Evolutionary conservation across 2,113 vertebrate genomes (phyloP).

Genomic region (Stegostoma tigrinum): DNA sequence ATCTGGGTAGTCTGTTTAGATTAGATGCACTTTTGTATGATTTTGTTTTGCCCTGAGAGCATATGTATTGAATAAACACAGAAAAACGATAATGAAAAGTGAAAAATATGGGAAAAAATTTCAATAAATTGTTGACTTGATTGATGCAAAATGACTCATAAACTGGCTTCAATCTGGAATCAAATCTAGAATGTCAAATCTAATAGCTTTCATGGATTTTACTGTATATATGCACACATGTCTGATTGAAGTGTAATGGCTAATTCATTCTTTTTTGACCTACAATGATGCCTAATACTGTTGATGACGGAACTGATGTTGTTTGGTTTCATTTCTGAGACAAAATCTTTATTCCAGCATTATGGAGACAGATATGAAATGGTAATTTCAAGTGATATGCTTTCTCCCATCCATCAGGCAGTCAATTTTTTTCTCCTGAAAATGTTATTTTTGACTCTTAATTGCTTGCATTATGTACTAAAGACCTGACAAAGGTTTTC

Average conservation of each 20-base stretch:
- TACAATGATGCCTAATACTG: not conserved
- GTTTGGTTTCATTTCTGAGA: not conserved
- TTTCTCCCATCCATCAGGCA: not conserved
- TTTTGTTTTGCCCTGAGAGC: not conserved
- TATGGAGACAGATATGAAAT: not conserved
- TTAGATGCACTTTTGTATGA: not conserved
- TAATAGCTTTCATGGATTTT: not conserved
- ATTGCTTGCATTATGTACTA: not conserved
- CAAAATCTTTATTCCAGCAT: not conserved
- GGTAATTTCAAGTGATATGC: not conserved
- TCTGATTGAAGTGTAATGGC: not conserved
- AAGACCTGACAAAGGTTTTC: not conserved
- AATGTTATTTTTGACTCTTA: not conserved
- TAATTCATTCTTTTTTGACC: slow-evolving; percentile 3
- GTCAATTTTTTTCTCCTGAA: not conserved
- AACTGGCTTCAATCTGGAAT: not conserved
- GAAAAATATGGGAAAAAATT: not conserved
- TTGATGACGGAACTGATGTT: not conserved
- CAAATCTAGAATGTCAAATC: not conserved
- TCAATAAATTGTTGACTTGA: not conserved
- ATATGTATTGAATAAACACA: not conserved
- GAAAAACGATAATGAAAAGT: not conserved
- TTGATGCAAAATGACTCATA: not conserved
- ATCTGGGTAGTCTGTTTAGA: not conserved
- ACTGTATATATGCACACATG: not conserved